Percentiles rank a stretch among this genome's conserved stretches.
phyloP scores from a whole-genome alignment of 2,797 vertebrate genomes.

The Sebastes matsubarae region DNA sequence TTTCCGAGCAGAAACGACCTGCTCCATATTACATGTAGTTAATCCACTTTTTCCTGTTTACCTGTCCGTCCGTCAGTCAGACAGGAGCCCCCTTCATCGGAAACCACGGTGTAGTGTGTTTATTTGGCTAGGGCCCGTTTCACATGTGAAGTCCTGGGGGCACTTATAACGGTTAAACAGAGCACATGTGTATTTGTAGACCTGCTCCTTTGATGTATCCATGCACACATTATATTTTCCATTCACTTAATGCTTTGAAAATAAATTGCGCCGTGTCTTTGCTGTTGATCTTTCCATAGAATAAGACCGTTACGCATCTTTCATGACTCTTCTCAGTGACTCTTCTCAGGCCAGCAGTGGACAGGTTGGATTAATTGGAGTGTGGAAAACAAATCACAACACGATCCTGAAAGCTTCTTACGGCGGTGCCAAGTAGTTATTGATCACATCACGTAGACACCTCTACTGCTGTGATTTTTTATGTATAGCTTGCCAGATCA shows the following conservation, averaged over 20 bases:
- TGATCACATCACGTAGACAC: slow-evolving; percentile 34
- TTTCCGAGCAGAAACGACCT: slow-evolving; percentile 34
- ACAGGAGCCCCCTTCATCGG: slow-evolving; percentile 54
- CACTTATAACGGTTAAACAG: slow-evolving; percentile 38
- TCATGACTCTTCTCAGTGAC: slow-evolving; percentile 35
- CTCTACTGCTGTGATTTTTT: slow-evolving; percentile 28
- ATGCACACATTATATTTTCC: slow-evolving; percentile 29
- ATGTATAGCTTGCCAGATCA: slow-evolving; percentile 21
- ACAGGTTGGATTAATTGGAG: slow-evolving; percentile 47
- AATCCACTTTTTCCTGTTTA: slow-evolving; percentile 82
- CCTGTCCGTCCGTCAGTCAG: slow-evolving; percentile 58
- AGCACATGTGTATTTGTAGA: slow-evolving; percentile 25
- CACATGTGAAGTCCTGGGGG: slow-evolving; percentile 40
- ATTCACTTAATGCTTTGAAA: slow-evolving; percentile 20
- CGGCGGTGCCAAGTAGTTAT: slow-evolving; percentile 35
- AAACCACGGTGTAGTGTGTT: slow-evolving; percentile 57
- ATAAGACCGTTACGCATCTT: slow-evolving; percentile 34
- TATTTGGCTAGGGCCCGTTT: slow-evolving; percentile 56
- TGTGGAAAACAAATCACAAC: slow-evolving; percentile 58
- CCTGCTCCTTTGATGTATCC: slow-evolving; percentile 21
- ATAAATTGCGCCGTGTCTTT: slow-evolving; percentile 38
- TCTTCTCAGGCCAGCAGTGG: slow-evolving; percentile 35
- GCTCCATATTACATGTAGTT: slow-evolving; percentile 56
- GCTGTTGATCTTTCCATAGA: slow-evolving; percentile 38
- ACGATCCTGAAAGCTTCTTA: slow-evolving; percentile 23